Base-by-base conservation (phyloP, 1,140 invertebrate species). In the Sipha flava region DNA sequence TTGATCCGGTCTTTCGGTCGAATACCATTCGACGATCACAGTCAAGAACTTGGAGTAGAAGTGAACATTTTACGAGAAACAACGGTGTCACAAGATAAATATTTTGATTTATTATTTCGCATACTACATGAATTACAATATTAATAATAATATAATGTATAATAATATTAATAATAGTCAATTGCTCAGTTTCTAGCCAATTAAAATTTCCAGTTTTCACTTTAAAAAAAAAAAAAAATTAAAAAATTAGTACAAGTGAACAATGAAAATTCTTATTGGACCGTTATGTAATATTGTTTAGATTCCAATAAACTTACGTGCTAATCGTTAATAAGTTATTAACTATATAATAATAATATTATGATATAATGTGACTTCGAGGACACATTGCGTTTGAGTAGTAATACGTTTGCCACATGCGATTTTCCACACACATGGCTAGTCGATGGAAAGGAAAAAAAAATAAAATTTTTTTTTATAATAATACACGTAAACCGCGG, bases 61-160 rank as follows among this genome's bases (percentile, higher is more conserved):
- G n/a, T n/a, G n/a, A n/a, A n/a, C n/a, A n/a, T n/a, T n/a, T n/a
- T n/a, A n/a, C n/a, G n/a, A n/a, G n/a, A n/a, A n/a, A n/a, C n/a
- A n/a, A n/a, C n/a, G n/a, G n/a, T 43, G 1, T 47, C 66, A 70
- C 66, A 47, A 70, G 21, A 70, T 70, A 70, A 70, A 70, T 70
- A 40, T 77, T 77, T 77, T 77, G 73, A 77, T 77, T 77, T 77
- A 77, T 77, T 77, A 73, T 23, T 73, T 73, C n/a, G 23, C 66
- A 47, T 70, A 70, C 26, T 23, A 52, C n/a, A n/a, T 73, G 18
- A 72, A 73, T 54, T 34, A 49, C 49, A 52, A 73, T 73, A 54
- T 73, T 52, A 73, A 43, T 54, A 52, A n/a, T n/a, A n/a, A n/a
- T n/a, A n/a, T n/a, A n/a, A 70, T 47, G 66, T 59, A 77, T 77